Evolutionary conservation across 1,140 invertebrate genomes (phyloP), one percentile per base, ranked within the genome.

Genomic region (Pomacea maculata): DNA sequence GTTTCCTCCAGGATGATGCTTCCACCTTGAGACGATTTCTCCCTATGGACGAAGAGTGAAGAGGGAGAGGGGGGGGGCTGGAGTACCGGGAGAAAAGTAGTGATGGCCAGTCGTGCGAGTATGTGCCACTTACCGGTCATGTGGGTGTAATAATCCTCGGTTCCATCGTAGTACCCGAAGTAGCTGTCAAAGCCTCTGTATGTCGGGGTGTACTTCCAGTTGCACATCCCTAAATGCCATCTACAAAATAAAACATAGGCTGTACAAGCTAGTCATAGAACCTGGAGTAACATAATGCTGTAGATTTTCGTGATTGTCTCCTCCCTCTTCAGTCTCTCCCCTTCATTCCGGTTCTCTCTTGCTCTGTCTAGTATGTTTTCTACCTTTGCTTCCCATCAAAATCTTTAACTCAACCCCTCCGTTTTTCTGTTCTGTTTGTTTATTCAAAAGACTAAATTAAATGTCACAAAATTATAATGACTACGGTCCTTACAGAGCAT

Each of bases 91-190:
- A 25, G 25, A 25, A 25, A 25, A 25, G 0, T 0, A 25, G 25
- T 45, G 34, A 45, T 6, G 34, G 34, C 0, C 34, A 45, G 1
- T 45, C 2, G 0, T 45, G 34, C 6, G 0, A 45, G 34, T 1
- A 6, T 45, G 34, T 45, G 34, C 34, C 34, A 45, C 67, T 1
- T n/a, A 70, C 67, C 67, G 11, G 67, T 70, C 29, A 70, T n/a
- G 9, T 70, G 67, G 10, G 76, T 88, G 79, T 87, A 92, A 65
- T 92, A 91, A 78, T 91, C 88, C 77, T 89, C 84, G 34, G 83
- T 80, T 6, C 90, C 91, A 25, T 87, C 75, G 21, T 80, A 80
- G 74, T 55, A 80, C 2, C 73, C 73, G 61, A 75, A 80, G 74
- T 68, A 76, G 52, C 25, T 63, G 63, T 80, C 64, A 25, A 80